Evolutionary conservation across 2,888 invertebrate species (phyloP).

Genomic region (Altica lythri): DNA sequence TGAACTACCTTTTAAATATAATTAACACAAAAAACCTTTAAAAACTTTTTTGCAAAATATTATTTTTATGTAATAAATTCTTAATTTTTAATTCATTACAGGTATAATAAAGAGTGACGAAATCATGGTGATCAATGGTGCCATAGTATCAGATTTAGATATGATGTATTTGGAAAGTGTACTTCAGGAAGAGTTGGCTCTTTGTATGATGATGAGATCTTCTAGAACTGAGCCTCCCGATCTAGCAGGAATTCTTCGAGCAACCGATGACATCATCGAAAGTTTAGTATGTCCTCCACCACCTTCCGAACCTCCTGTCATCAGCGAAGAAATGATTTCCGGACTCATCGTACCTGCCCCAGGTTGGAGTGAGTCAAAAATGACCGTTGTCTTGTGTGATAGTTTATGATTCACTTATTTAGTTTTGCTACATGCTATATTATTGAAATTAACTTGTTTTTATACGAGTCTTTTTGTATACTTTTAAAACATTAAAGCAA

Average conservation of each 20-base stretch:
- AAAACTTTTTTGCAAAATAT: too few relatives aligned
- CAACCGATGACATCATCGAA: slow-evolving; percentile 95
- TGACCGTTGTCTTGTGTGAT: slow-evolving; percentile 17
- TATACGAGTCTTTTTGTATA: too few relatives aligned
- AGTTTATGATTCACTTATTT: too few relatives aligned
- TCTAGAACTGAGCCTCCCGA: slow-evolving; percentile 82
- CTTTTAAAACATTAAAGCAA: too few relatives aligned
- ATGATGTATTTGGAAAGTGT: slow-evolving; percentile 99
- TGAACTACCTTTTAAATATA: too few relatives aligned
- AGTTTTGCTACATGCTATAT: too few relatives aligned
- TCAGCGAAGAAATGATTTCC: slow-evolving; percentile 95
- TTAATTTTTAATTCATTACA: too few relatives aligned
- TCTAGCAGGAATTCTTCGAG: slow-evolving; percentile 70
- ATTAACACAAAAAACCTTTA: too few relatives aligned
- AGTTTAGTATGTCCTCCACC: slow-evolving; percentile 96
- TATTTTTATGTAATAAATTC: too few relatives aligned
- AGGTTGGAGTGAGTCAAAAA: slow-evolving; percentile 80
- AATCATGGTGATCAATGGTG: slow-evolving; percentile 98
- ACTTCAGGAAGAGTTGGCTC: slow-evolving; percentile 89
- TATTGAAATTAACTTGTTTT: too few relatives aligned
- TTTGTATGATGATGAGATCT: slow-evolving; percentile 97
- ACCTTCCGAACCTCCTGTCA: slow-evolving; percentile 89
- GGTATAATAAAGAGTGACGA: slow-evolving; percentile 97
- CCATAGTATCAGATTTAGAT: slow-evolving; percentile 96
- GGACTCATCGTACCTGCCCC: slow-evolving; percentile 96